These are phyloP conservation scores for Athalia cordata DNA, from an alignment of 2,888 invertebrate genomes.

Conservation along the genomic window DNA sequence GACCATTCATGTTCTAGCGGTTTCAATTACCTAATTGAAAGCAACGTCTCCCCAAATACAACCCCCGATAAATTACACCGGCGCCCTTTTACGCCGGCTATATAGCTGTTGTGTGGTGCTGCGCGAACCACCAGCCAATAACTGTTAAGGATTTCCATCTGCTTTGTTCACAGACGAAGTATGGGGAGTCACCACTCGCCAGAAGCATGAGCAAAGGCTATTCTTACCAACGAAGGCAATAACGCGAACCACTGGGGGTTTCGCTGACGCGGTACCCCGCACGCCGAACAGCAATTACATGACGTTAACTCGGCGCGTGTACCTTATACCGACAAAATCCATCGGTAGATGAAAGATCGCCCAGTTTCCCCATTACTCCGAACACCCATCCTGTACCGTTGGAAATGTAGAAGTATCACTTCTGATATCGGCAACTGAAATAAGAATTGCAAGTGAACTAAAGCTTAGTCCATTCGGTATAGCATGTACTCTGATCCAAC, in stretches of 20 bases:
- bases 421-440: no score
- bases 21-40: conserved; percentile 70
- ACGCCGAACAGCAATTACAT: conserved; percentile 59
- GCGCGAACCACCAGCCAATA: conserved; percentile 59
- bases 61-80: conserved; percentile 53
- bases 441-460: no score
- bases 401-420: no score
- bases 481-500: background rate
- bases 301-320: conserved; percentile 48
- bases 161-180: conserved; percentile 63
- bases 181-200: conserved; percentile 52
- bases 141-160: conserved; percentile 68
- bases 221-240: conserved; percentile 67
- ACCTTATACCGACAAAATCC: conserved; percentile 23
- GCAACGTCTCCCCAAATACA: conserved; percentile 56
- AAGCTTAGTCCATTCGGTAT: background rate
- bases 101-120: background rate
- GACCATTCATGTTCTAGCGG: conserved; percentile 47
- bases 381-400: background rate
- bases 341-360: conserved; percentile 32
- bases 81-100: conserved; percentile 44
- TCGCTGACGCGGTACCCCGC: conserved; percentile 56
- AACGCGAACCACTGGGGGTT: conserved; percentile 53
- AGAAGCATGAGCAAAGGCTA: no score
- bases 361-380: conserved; percentile 4